phyloP scores from a whole-genome alignment of 2,888 invertebrate genomes.

The Micoletzkya japonica region DNA sequence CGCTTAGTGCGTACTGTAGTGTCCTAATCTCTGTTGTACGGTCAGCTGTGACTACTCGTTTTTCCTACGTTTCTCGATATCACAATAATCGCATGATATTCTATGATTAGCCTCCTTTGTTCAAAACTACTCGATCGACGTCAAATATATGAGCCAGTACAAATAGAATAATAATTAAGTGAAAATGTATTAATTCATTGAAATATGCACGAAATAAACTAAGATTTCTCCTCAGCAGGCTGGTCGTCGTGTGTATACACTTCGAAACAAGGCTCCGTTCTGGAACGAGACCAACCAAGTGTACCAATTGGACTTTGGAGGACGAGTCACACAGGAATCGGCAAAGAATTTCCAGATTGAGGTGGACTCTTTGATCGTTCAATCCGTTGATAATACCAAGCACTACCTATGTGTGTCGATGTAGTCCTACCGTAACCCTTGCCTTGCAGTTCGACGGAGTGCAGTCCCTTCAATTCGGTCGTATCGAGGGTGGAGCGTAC shows the following conservation, averaged over 20 bases:
- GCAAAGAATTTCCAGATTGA: slow-evolving; percentile 99
- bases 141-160: too few species aligned
- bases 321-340: slow-evolving; percentile 96
- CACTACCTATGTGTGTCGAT: not conserved
- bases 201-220: not conserved
- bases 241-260: slow-evolving; percentile 69
- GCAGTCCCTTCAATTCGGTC: slow-evolving; percentile 98
- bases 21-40: too few species aligned
- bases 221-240: not conserved
- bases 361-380: slow-evolving; percentile 34
- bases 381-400: not conserved
- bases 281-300: slow-evolving; percentile 99
- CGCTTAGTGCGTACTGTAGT: too few species aligned
- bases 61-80: too few species aligned
- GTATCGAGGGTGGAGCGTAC: slow-evolving; percentile 97
- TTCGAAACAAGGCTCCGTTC: slow-evolving; percentile 91
- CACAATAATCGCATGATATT: too few species aligned
- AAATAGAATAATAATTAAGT: too few species aligned
- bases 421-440: not conserved
- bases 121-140: too few species aligned
- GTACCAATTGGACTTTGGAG: slow-evolving; percentile 97
- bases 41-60: too few species aligned
- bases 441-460: slow-evolving; percentile 43
- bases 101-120: too few species aligned
- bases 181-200: not conserved